Evolutionary conservation across 2,888 invertebrate genomes (phyloP), one percentile per base, ranked within the genome.

Genomic region (Aelia acuminata): DNA sequence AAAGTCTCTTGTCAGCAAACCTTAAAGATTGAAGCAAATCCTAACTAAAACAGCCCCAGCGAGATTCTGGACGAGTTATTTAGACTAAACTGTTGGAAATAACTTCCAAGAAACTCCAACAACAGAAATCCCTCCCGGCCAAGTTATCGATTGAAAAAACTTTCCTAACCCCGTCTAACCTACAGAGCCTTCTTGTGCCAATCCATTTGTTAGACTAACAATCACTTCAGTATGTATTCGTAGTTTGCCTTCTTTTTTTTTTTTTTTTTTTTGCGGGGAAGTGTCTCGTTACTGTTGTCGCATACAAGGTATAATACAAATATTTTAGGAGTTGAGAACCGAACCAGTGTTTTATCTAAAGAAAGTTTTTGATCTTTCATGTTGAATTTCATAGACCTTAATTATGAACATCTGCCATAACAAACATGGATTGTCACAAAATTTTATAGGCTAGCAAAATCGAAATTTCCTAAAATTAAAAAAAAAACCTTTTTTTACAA

Each of bases 141-240:
- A 20, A 57, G 57, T 26, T 57, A 57, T 57, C 57, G 57, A 57
- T 57, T 57, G 57, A 57, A 57, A 57, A 57, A 57, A 57, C 57
- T 57, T 57, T 57, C 26, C 20, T 3, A 3, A 57, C 26, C 15
- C 57, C 13, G 31, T 26, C 57, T 26, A 57, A 11, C 57, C 31
- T 22, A n/a, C n/a, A 31, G 26, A 31, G 57, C 57, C 57, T 57
- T 26, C 53, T 53, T 53, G 53, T 53, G n/a, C 53, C 53, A n/a
- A n/a, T 53, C 57, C 26, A n/a, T n/a, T 57, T 26, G 26, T 4
- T 4, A 4, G 57, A 7, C 57, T 57, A 57, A 57, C 57, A 26
- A 57, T 57, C 57, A 57, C 57, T 57, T 57, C 13, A 57, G 26
- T 1, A 1, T 57, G 57, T 31, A n/a, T n/a, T n/a, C n/a, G n/a